phyloP scores from a whole-genome alignment of 2,888 invertebrate genomes.

The Limnephilus auricula region DNA sequence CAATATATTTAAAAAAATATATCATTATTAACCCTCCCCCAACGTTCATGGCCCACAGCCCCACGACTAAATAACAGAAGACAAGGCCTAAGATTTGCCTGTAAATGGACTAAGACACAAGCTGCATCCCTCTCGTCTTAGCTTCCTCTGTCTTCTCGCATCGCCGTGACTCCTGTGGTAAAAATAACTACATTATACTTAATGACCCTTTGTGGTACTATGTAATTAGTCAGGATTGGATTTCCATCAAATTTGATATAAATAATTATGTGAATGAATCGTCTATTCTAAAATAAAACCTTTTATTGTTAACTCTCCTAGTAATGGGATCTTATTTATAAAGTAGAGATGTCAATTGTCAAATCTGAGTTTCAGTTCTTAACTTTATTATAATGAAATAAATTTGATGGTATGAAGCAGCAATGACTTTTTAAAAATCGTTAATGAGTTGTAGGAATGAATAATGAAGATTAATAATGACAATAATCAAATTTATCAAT shows the following conservation, averaged over 20 bases:
- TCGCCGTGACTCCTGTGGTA: background rate
- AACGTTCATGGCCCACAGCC: background rate
- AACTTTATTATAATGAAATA: too few relatives aligned
- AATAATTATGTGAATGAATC: background rate
- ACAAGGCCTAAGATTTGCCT: constrained; percentile 30
- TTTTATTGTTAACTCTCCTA: too few relatives aligned
- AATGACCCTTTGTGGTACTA: background rate
- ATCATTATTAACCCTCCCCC: constrained; percentile 13
- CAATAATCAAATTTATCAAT: too few relatives aligned
- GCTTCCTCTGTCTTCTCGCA: constrained; percentile 31
- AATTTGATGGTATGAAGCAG: too few relatives aligned
- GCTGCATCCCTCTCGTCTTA: constrained; percentile 8
- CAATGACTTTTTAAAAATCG: too few relatives aligned
- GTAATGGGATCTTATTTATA: too few relatives aligned
- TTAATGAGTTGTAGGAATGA: too few relatives aligned
- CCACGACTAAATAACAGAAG: constrained; percentile 13
- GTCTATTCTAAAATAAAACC: background rate
- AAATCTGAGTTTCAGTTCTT: too few relatives aligned
- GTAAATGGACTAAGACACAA: constrained; percentile 39
- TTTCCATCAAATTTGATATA: background rate
- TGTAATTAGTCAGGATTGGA: constrained; percentile 8
- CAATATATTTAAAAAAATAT: too few relatives aligned
- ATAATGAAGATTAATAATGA: too few relatives aligned
- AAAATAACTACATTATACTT: constrained; percentile 15
- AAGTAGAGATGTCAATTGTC: too few relatives aligned